Conservation (phyloP, 2,888 invertebrate species). For the Tenthredo amoena region DNA sequence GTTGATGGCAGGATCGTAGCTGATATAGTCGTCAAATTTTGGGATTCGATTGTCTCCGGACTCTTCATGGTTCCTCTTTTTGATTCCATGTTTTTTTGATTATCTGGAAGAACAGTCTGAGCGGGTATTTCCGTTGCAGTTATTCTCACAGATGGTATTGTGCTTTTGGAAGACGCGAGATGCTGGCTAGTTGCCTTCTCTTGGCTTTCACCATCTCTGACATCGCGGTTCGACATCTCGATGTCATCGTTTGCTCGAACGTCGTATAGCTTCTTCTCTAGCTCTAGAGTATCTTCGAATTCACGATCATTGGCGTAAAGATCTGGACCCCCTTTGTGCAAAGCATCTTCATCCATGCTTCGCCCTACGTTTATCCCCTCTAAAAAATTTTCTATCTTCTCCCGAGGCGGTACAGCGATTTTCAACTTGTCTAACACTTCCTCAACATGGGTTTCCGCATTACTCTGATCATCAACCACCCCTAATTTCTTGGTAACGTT, state of each 20-base stretch:
- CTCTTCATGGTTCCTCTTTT: background rate
- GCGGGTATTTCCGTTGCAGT: background rate
- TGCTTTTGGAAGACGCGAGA: background rate
- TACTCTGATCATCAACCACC: background rate
- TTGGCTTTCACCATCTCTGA: background rate
- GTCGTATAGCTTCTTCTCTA: slow-evolving; percentile 28
- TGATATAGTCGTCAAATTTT: background rate
- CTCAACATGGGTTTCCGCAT: background rate
- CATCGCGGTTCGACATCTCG: background rate
- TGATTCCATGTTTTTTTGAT: background rate
- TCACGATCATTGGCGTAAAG: slow-evolving; percentile 49
- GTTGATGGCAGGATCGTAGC: background rate
- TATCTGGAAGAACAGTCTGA: background rate
- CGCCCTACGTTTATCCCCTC: background rate
- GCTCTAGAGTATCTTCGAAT: slow-evolving; percentile 22
- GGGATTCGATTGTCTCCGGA: background rate
- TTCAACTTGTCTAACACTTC: slow-evolving; percentile 15
- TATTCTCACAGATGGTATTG: background rate
- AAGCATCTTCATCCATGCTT: background rate
- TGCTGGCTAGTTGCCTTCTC: background rate
- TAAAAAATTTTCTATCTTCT: slow-evolving; percentile 16
- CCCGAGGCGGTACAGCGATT: slow-evolving; percentile 4
- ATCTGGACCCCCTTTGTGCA: background rate
- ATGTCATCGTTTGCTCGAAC: background rate
- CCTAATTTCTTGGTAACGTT: slow-evolving; percentile 1